Base-by-base conservation (phyloP, 2,113 vertebrate genomes). In the Sceloporus undulatus region DNA sequence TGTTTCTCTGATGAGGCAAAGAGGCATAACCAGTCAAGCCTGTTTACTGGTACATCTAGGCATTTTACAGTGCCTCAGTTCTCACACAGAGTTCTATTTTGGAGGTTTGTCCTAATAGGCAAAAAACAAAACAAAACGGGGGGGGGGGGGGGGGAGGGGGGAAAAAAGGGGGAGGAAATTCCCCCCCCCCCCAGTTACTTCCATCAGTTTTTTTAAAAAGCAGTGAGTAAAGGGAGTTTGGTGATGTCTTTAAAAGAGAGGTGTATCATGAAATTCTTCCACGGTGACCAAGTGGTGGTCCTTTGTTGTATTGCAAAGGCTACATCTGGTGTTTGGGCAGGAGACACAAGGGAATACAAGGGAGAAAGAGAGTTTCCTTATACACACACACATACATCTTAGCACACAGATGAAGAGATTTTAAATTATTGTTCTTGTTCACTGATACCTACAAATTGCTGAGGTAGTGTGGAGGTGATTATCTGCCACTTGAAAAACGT, bases 11-110 rank as follows among this genome's bases (percentile, higher is more conserved):
- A 81, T 82, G 84, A 86, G 92, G 62, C 76, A 76, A 79, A 90
- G 92, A 88, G 73, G 90, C 54, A 91, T 73, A 96, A 94, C 94
- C 52, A 29, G 95, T 95, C 90, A 34, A 85, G 90, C 95, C 88
- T 77, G 95, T 85, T 93, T 84, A 25, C 25, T 84, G 62, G 91
- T 84, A 70, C 87, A 59, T 1, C 9, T 87, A 91, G 84, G 68
- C 65, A 88, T 90, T 75, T 86, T 80, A 84, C 66, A 76, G 54
- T 91, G 56, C 84, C 87, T 93, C 88, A 79, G 82, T 84, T 85
- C 59, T 89, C 85, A 88, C 42, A 90, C 86, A 90, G 73, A 88
- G 83, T 88, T 48, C 38, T 92, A 85, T 85, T 90, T 91, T 87
- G 89, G 89, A 87, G 34, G 73, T 88, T 93, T 92, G 88, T 73